These are phyloP conservation scores for Phengaris alcon DNA, from an alignment of 2,888 invertebrate genomes.

Conservation along the genomic window DNA sequence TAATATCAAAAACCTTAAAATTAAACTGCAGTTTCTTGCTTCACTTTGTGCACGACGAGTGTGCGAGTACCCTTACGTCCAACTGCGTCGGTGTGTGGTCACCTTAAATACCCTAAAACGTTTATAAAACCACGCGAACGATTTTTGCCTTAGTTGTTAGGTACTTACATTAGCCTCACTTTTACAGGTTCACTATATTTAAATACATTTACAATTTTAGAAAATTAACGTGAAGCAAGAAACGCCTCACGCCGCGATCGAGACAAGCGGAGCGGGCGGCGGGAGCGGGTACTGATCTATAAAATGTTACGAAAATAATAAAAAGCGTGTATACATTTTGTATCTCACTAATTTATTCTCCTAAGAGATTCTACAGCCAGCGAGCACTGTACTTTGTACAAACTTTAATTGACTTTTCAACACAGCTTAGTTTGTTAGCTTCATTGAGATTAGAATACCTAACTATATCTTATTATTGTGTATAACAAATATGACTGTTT, in stretches of 20 bases:
- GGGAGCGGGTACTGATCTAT: neutral
- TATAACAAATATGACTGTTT: neutral
- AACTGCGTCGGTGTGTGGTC: neutral
- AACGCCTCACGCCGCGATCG: constrained; percentile 15
- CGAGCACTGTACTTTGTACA: neutral
- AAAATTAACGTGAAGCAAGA: constrained; percentile 29
- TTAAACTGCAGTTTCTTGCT: constrained; percentile 35
- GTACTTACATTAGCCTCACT: constrained; percentile 19
- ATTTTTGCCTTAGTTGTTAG: constrained; percentile 4
- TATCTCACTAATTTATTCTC: neutral
- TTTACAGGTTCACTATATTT: constrained; percentile 1
- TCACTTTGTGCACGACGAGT: constrained; percentile 25
- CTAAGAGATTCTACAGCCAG: neutral
- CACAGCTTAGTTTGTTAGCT: neutral
- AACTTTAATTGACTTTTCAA: constrained; percentile 10
- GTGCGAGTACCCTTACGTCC: constrained; percentile 15
- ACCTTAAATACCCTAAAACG: constrained; percentile 10
- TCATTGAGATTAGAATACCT: neutral
- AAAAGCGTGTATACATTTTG: neutral
- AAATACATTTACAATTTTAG: constrained; percentile 21
- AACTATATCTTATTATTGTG: neutral
- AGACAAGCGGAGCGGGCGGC: constrained; percentile 21
- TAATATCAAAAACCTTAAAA: constrained; percentile 36
- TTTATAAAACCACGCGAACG: constrained; percentile 21
- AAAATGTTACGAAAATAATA: neutral